phyloP scores from a whole-genome alignment of 2,113 vertebrate genomes.

The Elephas maximus region DNA sequence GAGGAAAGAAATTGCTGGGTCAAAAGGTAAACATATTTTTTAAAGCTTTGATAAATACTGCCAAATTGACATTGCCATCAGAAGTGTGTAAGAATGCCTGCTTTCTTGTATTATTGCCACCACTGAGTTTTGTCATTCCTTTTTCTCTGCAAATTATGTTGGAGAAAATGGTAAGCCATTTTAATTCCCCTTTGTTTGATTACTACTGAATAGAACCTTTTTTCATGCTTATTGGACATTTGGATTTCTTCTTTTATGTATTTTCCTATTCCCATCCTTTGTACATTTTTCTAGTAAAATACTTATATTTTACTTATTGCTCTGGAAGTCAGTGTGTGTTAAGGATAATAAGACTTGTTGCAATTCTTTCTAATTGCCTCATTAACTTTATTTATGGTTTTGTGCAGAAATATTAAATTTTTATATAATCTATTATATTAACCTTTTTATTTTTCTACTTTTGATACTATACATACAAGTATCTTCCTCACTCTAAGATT shows the following conservation, averaged over 20 bases:
- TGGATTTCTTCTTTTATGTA: constrained; percentile 52
- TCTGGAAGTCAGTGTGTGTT: constrained; percentile 42
- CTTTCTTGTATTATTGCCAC: constrained; percentile 44
- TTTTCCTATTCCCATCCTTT: constrained; percentile 42
- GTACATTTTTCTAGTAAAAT: constrained; percentile 59
- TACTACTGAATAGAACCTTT: constrained; percentile 43
- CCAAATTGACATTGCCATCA: constrained; percentile 34
- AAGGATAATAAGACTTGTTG: constrained; percentile 31
- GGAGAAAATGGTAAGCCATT: constrained; percentile 58
- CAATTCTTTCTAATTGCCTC: constrained; percentile 57
- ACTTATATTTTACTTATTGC: constrained; percentile 38
- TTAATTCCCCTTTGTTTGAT: constrained; percentile 52
- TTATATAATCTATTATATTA: constrained; percentile 51
- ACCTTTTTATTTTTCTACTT: constrained; percentile 63
- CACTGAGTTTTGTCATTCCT: constrained; percentile 28
- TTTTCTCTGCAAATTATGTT: constrained; percentile 57
- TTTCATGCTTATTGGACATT: constrained; percentile 41
- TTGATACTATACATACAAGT: constrained; percentile 61
- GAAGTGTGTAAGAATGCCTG: not conserved
- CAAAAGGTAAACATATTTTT: constrained; percentile 54
- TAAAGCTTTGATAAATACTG: constrained; percentile 53
- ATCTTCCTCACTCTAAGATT: constrained; percentile 5
- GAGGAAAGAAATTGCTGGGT: constrained; percentile 40
- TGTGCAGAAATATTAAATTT: constrained; percentile 48
- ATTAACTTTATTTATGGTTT: constrained; percentile 68